Conservation (phyloP, 2,797 vertebrate genomes). For the Babyrousa celebensis region DNA sequence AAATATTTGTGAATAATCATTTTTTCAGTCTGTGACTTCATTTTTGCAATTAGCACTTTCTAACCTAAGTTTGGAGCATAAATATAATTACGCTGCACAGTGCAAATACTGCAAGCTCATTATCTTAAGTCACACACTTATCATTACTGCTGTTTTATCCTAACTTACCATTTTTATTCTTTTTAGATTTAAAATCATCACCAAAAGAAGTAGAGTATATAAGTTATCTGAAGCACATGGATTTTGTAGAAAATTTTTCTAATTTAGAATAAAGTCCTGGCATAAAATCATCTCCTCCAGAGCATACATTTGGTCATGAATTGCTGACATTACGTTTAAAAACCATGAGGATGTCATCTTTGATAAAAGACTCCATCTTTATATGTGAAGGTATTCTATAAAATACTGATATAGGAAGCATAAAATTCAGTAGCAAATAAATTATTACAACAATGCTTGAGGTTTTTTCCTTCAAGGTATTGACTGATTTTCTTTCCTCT, state of each 20-base stretch:
- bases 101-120: neutral
- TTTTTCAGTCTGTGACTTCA: constrained; percentile 63
- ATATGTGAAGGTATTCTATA: neutral
- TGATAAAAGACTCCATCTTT: neutral
- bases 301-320: neutral
- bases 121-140: constrained; percentile 57
- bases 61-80: constrained; percentile 34
- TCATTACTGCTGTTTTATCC: neutral
- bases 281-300: neutral
- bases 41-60: constrained; percentile 78
- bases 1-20: constrained; percentile 72
- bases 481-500: neutral
- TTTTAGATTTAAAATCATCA: neutral
- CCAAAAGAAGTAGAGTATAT: neutral
- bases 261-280: neutral
- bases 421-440: neutral
- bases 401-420: neutral
- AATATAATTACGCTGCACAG: neutral
- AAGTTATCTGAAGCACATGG: neutral
- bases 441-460: neutral
- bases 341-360: accelerated
- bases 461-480: neutral
- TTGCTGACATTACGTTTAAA: neutral
- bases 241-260: neutral
- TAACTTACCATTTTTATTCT: neutral